Evolutionary conservation across 2,113 vertebrate genomes (phyloP).

Genomic region (Alethe castanea): DNA sequence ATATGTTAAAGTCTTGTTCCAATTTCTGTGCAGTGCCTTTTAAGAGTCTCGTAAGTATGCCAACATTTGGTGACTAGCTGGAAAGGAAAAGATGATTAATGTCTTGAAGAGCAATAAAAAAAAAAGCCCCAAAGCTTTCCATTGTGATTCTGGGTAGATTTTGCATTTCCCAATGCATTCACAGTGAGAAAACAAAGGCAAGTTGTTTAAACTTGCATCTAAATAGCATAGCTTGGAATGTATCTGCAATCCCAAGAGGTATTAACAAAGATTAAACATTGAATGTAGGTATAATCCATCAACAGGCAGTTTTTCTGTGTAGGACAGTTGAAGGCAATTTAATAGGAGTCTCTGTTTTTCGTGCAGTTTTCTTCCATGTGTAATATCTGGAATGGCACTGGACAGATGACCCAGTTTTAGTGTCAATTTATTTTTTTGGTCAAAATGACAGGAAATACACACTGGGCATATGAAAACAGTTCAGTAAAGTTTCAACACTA

Average conservation of each 20-base stretch:
- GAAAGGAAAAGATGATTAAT: slow-evolving; percentile 14
- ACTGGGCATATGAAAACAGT: slow-evolving; percentile 55
- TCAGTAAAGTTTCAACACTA: slow-evolving; percentile 69
- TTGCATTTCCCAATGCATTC: background rate
- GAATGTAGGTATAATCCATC: background rate
- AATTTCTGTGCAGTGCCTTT: slow-evolving; percentile 33
- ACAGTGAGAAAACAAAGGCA: background rate
- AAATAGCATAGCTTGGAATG: background rate
- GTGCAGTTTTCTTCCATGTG: slow-evolving; percentile 41
- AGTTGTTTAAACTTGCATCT: slow-evolving; percentile 7
- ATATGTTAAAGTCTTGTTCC: background rate
- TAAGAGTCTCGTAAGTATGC: slow-evolving; percentile 16
- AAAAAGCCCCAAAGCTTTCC: slow-evolving; percentile 1
- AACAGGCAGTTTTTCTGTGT: slow-evolving; percentile 57
- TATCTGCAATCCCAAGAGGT: background rate
- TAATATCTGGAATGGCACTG: slow-evolving; percentile 56
- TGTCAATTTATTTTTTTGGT: background rate
- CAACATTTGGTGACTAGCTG: slow-evolving; percentile 31
- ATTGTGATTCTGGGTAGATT: background rate
- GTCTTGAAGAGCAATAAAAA: background rate
- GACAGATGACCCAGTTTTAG: slow-evolving; percentile 30
- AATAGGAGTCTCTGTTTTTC: slow-evolving; percentile 37
- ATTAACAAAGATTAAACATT: background rate
- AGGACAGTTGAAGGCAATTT: slow-evolving; percentile 59
- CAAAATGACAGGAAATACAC: slow-evolving; percentile 44